These are phyloP conservation scores for Caenorhabditis tropicalis DNA, from an alignment of 1,140 invertebrate species.

Conservation along the genomic window DNA sequence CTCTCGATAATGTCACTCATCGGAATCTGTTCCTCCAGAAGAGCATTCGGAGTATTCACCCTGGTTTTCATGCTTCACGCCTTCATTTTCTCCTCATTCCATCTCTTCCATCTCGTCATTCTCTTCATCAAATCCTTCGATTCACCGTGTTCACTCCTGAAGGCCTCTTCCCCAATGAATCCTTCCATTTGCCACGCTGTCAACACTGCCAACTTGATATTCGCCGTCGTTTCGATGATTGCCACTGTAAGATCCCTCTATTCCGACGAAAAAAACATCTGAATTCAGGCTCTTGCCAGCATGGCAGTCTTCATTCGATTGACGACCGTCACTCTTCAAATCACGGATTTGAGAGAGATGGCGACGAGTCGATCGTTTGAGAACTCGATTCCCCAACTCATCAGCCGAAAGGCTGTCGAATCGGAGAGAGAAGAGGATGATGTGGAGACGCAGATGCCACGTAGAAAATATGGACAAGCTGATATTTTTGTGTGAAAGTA, in stretches of 20 bases:
- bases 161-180: not conserved
- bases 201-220: not conserved
- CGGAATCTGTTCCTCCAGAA: not conserved
- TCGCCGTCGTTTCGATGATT: not conserved
- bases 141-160: not conserved
- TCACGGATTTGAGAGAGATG: not conserved
- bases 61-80: constrained; percentile 6
- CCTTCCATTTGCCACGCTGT: not conserved
- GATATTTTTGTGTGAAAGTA: constrained; percentile 35
- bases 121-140: constrained; percentile 6
- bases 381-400: constrained; percentile 13
- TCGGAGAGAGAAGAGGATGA: constrained; percentile 16
- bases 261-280: not conserved
- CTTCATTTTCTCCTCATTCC: not conserved
- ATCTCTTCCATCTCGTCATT: not conserved
- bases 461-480: not conserved
- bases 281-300: not conserved
- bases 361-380: not conserved
- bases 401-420: not conserved
- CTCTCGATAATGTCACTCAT: constrained; percentile 16
- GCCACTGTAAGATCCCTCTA: not conserved
- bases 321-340: not conserved
- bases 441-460: not conserved
- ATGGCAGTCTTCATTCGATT: constrained; percentile 3
- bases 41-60: constrained; percentile 1